A percentile compares a stretch with the other conserved stretches of the same genome.
Evolutionary conservation across 2,888 invertebrate species (phyloP).

Genomic region (Caenorhabditis auriculariae): DNA sequence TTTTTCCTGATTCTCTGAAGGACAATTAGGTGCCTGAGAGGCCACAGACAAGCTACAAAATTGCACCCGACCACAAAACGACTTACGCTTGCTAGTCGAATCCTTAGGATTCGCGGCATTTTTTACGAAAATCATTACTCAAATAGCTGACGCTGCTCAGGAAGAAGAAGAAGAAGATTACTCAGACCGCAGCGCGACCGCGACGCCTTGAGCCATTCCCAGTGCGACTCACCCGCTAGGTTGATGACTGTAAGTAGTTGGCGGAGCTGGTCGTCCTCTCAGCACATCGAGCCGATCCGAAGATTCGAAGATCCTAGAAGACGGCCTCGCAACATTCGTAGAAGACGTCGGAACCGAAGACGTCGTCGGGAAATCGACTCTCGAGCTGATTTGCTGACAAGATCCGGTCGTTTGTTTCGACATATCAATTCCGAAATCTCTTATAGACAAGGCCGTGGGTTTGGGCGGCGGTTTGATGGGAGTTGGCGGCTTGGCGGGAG

Average conservation of each 20-base stretch:
- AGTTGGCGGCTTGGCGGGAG: slow-evolving; percentile 15
- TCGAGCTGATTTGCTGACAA: neutral
- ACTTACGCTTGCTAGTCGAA: slow-evolving; percentile 16
- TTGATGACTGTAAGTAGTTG: too few relatives aligned
- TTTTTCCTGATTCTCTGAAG: neutral
- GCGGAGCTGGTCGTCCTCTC: too few relatives aligned
- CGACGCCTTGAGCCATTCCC: too few relatives aligned
- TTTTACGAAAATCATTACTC: neutral
- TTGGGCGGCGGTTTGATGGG: slow-evolving; percentile 15
- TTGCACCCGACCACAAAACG: too few relatives aligned
- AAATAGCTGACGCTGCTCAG: slow-evolving; percentile 7
- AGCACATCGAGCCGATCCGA: too few relatives aligned
- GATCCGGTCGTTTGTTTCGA: slow-evolving; percentile 23
- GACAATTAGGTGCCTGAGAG: neutral
- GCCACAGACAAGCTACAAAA: too few relatives aligned
- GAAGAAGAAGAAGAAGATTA: too few relatives aligned
- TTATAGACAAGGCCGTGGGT: slow-evolving; percentile 16
- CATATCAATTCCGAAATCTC: slow-evolving; percentile 37
- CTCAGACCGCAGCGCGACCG: too few relatives aligned
- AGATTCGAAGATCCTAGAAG: neutral
- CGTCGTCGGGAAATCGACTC: neutral
- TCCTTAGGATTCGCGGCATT: slow-evolving; percentile 5
- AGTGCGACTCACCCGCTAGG: too few relatives aligned
- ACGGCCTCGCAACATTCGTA: neutral
- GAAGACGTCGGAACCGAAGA: neutral